phyloP scores from a whole-genome alignment of 1,140 invertebrate species.

The Penaeus vannamei region DNA sequence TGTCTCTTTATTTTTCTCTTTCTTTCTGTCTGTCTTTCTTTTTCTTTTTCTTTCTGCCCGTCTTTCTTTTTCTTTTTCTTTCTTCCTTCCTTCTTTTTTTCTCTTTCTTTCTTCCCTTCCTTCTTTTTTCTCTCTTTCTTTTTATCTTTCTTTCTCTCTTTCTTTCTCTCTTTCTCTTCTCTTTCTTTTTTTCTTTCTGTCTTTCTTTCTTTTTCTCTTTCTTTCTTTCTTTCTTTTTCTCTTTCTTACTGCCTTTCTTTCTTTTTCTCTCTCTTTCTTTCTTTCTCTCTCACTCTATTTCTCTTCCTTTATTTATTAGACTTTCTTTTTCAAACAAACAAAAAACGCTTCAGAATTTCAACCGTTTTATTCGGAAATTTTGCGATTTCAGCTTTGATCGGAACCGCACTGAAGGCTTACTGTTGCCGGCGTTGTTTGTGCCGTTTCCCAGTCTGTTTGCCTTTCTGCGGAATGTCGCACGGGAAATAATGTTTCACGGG shows the following conservation, averaged over 20 bases:
- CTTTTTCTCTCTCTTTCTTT: constrained; percentile 25
- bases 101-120: too few relatives aligned
- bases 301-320: neutral
- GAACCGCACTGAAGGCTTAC: neutral
- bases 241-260: neutral
- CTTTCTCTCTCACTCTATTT: constrained; percentile 36
- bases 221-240: neutral
- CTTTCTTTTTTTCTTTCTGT: neutral
- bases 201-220: neutral
- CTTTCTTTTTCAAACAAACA: neutral
- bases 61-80: neutral
- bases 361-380: neutral
- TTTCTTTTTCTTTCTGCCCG: neutral
- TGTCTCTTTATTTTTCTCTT: neutral
- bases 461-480: too few relatives aligned
- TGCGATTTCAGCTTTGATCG: neutral
- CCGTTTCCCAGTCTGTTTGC: constrained; percentile 31
- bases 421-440: neutral
- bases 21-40: neutral
- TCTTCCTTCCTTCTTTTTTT: neutral
- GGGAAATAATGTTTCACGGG: neutral
- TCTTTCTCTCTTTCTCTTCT: neutral
- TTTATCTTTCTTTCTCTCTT: neutral
- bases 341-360: neutral
- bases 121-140: neutral